Base-by-base conservation (phyloP, 2,113 vertebrate genomes). In the Triplophysa tibetana region DNA sequence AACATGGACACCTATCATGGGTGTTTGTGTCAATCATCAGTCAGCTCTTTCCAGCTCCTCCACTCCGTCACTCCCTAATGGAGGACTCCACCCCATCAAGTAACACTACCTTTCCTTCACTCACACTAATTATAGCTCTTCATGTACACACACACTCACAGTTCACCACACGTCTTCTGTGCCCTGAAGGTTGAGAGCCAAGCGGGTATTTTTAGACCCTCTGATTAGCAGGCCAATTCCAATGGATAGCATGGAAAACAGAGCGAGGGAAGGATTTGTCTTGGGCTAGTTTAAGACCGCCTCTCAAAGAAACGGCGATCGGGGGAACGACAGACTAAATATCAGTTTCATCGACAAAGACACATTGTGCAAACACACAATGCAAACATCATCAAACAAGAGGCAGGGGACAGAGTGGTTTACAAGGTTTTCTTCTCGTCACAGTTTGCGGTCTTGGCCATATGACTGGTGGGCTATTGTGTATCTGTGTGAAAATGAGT, bases 121-220 rank as follows among this genome's bases (percentile, higher is more conserved):
- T 69, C 70, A 67, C 62, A 81, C 54, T 84, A 84, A 84, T 81
- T 84, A 81, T 73, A 84, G 78, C 62, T 73, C 52, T 67, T n/a
- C 24, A 26, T 70, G 45, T 56, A 68, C 70, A 68, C 81, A 82
- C 64, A 67, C 17, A 78, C 41, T 48, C 67, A 73, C 13, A 70
- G 45, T 50, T 52, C 50, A 58, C 52, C 75, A 72, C 79, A 83
- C 58, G 24, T 48, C 50, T 70, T 66, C 52, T 75, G 24, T 68
- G 72, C 50, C 61, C 75, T 73, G 62, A 73, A 54, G 82, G 70
- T 66, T 24, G 70, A 77, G 23, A 26, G 45, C 45, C 63, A 58
- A 24, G 64, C 60, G 16, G 63, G 63, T 69, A 74, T 52, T 78
- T 74, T 80, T 74, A 74, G 60, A 45, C 45, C 33, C 29, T 58